These are phyloP conservation scores for Phaedon cochleariae DNA, from an alignment of 2,888 invertebrate species.

Conservation along the genomic window DNA sequence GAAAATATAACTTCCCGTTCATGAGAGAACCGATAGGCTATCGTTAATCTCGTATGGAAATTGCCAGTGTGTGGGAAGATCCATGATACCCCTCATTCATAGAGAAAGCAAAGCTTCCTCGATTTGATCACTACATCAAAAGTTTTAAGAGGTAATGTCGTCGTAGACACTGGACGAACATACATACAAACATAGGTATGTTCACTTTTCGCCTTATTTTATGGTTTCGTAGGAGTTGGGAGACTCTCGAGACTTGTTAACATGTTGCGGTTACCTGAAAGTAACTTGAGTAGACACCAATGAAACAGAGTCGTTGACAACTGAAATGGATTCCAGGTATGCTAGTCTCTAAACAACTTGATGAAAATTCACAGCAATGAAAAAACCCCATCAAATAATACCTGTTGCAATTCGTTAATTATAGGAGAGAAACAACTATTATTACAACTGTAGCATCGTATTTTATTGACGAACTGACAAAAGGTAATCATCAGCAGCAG, in stretches of 20 bases:
- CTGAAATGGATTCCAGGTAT: too few relatives aligned
- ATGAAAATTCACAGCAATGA: too few relatives aligned
- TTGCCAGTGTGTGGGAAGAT: slow-evolving; percentile 50
- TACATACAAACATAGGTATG: slow-evolving; percentile 15
- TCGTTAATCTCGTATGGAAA: slow-evolving; percentile 51
- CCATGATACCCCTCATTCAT: slow-evolving; percentile 45
- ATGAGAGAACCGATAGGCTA: slow-evolving; percentile 36
- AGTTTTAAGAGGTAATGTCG: slow-evolving; percentile 42
- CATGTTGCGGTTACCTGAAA: slow-evolving; percentile 12
- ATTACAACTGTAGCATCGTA: too few relatives aligned
- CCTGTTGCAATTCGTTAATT: too few relatives aligned
- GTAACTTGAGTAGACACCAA: slow-evolving; percentile 10
- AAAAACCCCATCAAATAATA: too few relatives aligned
- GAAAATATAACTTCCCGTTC: slow-evolving; percentile 45
- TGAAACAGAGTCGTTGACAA: slow-evolving; percentile 1
- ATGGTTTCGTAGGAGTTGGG: slow-evolving; percentile 38
- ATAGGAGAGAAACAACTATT: too few relatives aligned
- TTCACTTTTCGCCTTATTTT: slow-evolving; percentile 27
- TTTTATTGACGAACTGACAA: too few relatives aligned
- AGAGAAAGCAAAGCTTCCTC: slow-evolving; percentile 31
- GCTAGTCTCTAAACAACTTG: too few relatives aligned
- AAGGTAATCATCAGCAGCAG: too few relatives aligned
- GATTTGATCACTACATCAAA: slow-evolving; percentile 42
- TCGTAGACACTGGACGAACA: slow-evolving; percentile 22
- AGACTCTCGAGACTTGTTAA: slow-evolving; percentile 19